Evolutionary conservation across 2,113 vertebrate genomes (phyloP).

Genomic region (Uria aalge): DNA sequence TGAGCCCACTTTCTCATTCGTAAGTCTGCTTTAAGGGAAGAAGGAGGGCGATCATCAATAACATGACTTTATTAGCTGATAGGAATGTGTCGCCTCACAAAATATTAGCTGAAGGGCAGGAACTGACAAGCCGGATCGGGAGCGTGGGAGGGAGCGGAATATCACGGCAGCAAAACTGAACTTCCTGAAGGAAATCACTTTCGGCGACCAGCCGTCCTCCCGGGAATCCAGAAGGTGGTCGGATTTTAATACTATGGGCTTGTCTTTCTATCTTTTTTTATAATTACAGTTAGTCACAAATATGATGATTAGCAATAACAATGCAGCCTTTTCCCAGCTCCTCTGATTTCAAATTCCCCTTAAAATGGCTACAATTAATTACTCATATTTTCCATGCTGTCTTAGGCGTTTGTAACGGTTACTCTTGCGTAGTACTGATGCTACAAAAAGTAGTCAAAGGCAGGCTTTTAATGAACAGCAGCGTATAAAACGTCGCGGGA

Average conservation of each 20-base stretch:
- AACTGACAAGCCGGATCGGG: conserved; percentile 28
- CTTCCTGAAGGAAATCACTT: conserved; percentile 59
- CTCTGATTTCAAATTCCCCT: conserved; percentile 15
- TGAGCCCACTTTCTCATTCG: not conserved
- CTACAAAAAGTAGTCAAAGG: not conserved
- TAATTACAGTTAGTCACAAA: conserved; percentile 60
- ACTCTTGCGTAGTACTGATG: not conserved
- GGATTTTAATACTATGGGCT: conserved; percentile 29
- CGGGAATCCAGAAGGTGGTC: not conserved
- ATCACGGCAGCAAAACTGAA: conserved; percentile 14
- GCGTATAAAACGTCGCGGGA: not conserved
- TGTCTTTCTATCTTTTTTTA: conserved; percentile 27
- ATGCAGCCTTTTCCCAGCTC: conserved; percentile 20
- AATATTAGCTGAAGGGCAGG: conserved; percentile 49
- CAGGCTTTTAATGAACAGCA: not conserved
- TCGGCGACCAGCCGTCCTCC: not conserved
- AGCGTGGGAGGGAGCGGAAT: conserved; percentile 50
- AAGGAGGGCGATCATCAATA: conserved; percentile 31
- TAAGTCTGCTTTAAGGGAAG: not conserved
- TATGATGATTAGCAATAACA: conserved; percentile 62
- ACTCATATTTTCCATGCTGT: conserved; percentile 44
- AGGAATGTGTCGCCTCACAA: conserved; percentile 11
- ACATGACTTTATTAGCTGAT: conserved; percentile 40
- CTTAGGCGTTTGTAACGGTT: not conserved
- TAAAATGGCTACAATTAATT: conserved; percentile 59